phyloP scores from a whole-genome alignment of 2,888 invertebrate genomes.

The Tiliacea aurago region DNA sequence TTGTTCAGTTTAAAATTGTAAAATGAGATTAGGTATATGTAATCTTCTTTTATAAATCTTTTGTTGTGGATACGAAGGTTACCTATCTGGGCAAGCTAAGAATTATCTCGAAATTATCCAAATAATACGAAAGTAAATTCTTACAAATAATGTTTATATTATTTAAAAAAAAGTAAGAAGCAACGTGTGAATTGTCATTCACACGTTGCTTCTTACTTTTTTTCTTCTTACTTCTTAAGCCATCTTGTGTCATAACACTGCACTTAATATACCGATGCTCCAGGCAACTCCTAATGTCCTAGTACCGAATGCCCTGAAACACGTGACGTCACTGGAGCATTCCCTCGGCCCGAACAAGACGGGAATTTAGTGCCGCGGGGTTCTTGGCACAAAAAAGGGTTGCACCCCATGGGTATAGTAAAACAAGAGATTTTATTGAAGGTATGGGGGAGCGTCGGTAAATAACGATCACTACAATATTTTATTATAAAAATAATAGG shows the following conservation, averaged over 20 bases:
- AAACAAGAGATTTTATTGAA: slow-evolving; percentile 15
- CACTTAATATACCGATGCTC: neutral
- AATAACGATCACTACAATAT: slow-evolving; percentile 1
- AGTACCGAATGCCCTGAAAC: slow-evolving; percentile 42
- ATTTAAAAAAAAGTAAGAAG: neutral
- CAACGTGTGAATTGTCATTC: neutral
- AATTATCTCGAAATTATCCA: neutral
- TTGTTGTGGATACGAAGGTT: too few species aligned
- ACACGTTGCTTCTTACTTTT: too few species aligned
- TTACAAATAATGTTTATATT: neutral
- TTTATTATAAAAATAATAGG: neutral
- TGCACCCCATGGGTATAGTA: slow-evolving; percentile 31
- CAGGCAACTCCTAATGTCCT: slow-evolving; percentile 18
- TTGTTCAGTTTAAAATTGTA: neutral
- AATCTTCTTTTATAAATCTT: neutral
- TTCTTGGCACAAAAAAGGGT: slow-evolving; percentile 22
- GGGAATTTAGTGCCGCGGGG: slow-evolving; percentile 25
- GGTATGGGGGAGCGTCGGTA: slow-evolving; percentile 2
- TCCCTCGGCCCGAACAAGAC: slow-evolving; percentile 26
- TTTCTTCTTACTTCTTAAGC: too few species aligned
- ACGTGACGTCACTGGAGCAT: slow-evolving; percentile 52
- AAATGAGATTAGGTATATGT: neutral
- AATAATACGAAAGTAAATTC: neutral
- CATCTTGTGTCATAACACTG: slow-evolving; percentile 13
- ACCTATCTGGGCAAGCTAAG: neutral